phyloP scores from a whole-genome alignment of 2,113 vertebrate species.

The Motacilla alba region DNA sequence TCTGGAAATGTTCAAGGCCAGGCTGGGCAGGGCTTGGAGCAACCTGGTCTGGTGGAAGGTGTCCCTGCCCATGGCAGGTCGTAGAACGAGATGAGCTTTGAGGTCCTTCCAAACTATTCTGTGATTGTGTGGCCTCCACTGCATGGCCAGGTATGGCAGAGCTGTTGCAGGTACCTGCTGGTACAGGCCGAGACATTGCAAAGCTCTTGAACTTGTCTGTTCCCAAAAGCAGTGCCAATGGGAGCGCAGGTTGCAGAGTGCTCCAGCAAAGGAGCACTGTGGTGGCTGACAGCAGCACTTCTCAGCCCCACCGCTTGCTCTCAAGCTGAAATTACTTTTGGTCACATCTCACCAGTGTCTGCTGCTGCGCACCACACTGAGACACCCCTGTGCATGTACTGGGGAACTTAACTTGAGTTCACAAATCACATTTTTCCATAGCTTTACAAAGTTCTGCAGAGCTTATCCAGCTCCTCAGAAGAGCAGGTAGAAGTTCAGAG shows the following conservation, averaged over 20 bases:
- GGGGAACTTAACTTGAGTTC: neutral
- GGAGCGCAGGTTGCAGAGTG: neutral
- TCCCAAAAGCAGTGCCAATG: rapidly evolving
- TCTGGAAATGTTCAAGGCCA: neutral
- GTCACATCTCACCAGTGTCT: neutral
- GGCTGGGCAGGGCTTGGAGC: neutral
- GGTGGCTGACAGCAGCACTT: too few relatives aligned
- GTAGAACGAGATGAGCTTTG: neutral
- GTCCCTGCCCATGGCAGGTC: neutral
- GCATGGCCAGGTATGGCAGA: rapidly evolving
- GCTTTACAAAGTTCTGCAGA: neutral
- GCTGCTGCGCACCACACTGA: neutral
- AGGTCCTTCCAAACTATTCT: neutral
- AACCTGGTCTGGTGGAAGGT: neutral
- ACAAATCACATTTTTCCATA: neutral
- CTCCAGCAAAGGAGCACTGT: neutral
- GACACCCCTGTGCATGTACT: rapidly evolving
- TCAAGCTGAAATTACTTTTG: neutral
- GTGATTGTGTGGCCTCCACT: neutral
- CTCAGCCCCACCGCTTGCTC: neutral
- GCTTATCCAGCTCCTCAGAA: neutral
- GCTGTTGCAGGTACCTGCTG: neutral
- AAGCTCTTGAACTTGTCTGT: neutral
- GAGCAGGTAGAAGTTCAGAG: rapidly evolving
- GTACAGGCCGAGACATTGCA: neutral